phyloP scores from a whole-genome alignment of 1,140 invertebrate species.

The Tetraneura akinire region DNA sequence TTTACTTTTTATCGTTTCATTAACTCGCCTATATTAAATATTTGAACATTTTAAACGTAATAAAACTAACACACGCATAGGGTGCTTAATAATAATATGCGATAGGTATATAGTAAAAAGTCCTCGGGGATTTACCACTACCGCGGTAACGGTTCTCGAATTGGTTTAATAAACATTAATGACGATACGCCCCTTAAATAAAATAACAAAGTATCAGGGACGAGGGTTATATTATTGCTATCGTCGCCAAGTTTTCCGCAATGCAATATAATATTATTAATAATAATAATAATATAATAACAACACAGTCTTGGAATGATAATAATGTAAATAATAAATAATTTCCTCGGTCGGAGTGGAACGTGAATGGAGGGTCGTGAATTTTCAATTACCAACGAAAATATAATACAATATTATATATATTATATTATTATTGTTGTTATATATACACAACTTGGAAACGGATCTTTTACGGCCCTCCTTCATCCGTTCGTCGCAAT shows the following conservation, averaged over 20 bases:
- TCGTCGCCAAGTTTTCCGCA: neutral
- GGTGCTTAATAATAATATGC: neutral
- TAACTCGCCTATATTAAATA: neutral
- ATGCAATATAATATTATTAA: neutral
- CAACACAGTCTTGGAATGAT: neutral
- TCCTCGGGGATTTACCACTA: constrained; percentile 6
- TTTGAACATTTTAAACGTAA: neutral
- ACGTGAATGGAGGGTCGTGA: neutral
- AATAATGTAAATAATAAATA: constrained; percentile 31
- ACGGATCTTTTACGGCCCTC: constrained; percentile 3
- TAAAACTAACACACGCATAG: neutral
- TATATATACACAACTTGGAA: constrained; percentile 8
- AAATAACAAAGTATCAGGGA: constrained; percentile 43
- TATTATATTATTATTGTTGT: too few species aligned
- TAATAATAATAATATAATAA: neutral
- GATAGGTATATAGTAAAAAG: constrained; percentile 15
- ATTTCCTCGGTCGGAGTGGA: neutral
- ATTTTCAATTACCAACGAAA: constrained; percentile 46
- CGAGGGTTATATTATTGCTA: neutral
- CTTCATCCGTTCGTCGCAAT: neutral
- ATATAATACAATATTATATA: neutral
- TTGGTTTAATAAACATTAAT: constrained; percentile 47
- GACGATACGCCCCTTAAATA: constrained; percentile 6
- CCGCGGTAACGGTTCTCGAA: constrained; percentile 11
- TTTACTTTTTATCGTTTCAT: neutral